A percentile compares a stretch with the other conserved stretches of the same genome.
Evolutionary conservation across 2,113 vertebrate species (phyloP).

Genomic region (Bubo bubo): DNA sequence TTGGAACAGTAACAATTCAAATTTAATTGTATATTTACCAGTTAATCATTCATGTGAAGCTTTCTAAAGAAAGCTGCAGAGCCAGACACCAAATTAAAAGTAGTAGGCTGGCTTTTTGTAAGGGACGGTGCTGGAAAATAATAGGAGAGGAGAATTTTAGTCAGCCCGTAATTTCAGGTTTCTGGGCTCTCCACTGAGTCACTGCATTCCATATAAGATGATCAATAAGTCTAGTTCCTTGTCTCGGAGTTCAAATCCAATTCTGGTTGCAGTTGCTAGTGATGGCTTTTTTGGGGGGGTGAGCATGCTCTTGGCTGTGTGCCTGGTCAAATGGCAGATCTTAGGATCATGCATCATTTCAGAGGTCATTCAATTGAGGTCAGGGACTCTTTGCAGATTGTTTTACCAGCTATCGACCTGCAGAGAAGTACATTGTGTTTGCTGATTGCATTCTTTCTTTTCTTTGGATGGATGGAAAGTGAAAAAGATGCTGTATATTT

Average conservation of each 20-base stretch:
- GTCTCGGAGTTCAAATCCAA: constrained; percentile 9
- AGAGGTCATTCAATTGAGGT: neutral
- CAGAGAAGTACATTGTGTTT: neutral
- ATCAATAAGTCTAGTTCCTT: constrained; percentile 24
- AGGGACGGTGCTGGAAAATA: neutral
- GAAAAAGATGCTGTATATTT: neutral
- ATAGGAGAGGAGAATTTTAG: neutral
- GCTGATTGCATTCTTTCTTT: neutral
- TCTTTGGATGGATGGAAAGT: neutral
- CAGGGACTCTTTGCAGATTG: neutral
- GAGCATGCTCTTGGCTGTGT: neutral
- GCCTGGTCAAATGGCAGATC: neutral
- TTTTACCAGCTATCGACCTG: neutral
- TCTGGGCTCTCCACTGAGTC: neutral
- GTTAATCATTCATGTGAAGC: neutral
- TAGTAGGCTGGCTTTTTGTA: neutral
- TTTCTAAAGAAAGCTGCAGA: constrained; percentile 1
- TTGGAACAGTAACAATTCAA: neutral
- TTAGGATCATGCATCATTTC: neutral
- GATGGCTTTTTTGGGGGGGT: neutral
- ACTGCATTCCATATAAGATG: neutral
- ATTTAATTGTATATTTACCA: constrained; percentile 3
- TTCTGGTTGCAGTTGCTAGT: neutral
- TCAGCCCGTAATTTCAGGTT: neutral
- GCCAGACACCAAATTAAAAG: neutral